Evolutionary conservation across 2,888 invertebrate species (phyloP), one percentile per base, ranked within the genome.

Genomic region (Creontiades dilutus): DNA sequence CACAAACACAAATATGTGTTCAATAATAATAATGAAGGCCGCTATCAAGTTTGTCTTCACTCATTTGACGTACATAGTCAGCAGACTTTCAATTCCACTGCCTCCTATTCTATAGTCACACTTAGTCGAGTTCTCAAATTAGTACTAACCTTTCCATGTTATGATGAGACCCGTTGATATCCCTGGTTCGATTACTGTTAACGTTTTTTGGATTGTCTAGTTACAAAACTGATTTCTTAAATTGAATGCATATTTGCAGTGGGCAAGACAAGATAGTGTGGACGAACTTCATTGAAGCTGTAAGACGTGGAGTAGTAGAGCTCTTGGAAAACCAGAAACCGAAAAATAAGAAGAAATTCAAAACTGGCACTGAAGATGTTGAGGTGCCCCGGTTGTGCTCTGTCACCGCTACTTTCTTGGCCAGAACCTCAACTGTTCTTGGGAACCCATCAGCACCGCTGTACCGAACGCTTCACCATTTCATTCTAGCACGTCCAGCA

Each of bases 381-480:
- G 93, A 87, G 16, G 89, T 89, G 0, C 94, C 94, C 81, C 94
- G 94, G 80, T 93, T 96, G 16, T 95, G 95, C 11, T 94, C 95
- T 55, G 94, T 96, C 14, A 94, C 95, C 16, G 95, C 96, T 0
- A 93, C 96, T 68, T 97, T 97, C 93, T 94, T 97, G 89, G 96
- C 96, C 0, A 94, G 95, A 92, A 95, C 96, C 19, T 95, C 96
- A 0, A 94, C 96, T 92, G 94, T 97, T 9, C 94, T 97, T 91
- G 95, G 96, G 0, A 95, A 96, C 90, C 97, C 98, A 0, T 94
- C 95, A 68, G 95, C 97, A 92, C 94, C 96, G 0, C 94, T 98
- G 92, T 98, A 97, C 93, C 94, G 95, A 91, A 95, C 96, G 0
- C 94, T 98, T n/a, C 96, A 96, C 92, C 95, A 95, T 92, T 97